Evolutionary conservation across 2,888 invertebrate species (phyloP), one percentile per base, ranked within the genome.

Genomic region (Galerucella nymphaeae): DNA sequence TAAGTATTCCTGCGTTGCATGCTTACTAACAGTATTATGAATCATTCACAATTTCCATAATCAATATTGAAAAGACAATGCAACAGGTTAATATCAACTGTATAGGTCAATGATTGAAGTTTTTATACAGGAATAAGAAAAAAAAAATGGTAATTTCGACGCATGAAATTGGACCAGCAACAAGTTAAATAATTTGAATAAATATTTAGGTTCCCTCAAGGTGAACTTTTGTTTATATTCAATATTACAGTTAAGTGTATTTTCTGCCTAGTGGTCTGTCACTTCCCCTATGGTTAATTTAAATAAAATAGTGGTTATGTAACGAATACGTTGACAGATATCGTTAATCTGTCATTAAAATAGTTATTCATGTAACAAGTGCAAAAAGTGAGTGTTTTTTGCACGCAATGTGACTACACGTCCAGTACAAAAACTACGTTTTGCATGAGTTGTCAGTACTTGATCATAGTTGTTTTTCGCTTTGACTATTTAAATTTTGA

Each of bases 21-120:
- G 68, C 11, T 45, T 11, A 58, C 45, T 61, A 41, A 42, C 16
- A 66, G 64, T 53, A 57, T 58, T 68, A 58, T 68, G 68, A 72
- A 68, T 72, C 68, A 72, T 68, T 58, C 59, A 72, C 20, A 23
- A 72, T 72, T 68, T 72, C 57, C 68, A 72, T 72, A 72, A 72
- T 68, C 68, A 68, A 72, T 72, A 68, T 68, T 64, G 23, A 59
- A 62, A 72, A 59, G 45, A 67, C 59, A 62, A 67, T 62, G 16
- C 71, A 72, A 72, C 72, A 68, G 67, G 68, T 72, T 48, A 61
- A 45, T 59, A 45, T 57, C 23, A 63, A 48, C 23, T 63, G 64
- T 63, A 72, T 50, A 42, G 1, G 10, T 57, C 45, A 66, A 58
- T 58, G 30, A 23, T 14, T 50, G 5, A n/a, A 50, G n/a, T 53